Evolutionary conservation across 2,797 vertebrate species (phyloP).

Genomic region (Megaceryle alcyon): DNA sequence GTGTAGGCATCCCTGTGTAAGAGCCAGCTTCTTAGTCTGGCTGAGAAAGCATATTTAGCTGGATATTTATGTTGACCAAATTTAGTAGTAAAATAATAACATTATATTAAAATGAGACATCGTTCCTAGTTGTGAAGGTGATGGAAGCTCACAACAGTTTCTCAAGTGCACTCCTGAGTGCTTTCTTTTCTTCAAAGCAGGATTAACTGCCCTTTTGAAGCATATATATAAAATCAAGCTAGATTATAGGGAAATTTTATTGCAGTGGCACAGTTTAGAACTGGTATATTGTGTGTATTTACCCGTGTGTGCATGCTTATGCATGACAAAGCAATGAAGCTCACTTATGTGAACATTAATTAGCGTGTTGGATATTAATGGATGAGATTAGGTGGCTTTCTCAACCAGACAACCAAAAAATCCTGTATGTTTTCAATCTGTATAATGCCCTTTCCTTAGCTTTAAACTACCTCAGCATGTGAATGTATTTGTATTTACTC

Average conservation of each 20-base stretch:
- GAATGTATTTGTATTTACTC: not conserved
- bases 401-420: not conserved
- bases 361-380: not conserved
- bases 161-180: slow-evolving; percentile 15
- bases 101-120: not conserved
- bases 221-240: not conserved
- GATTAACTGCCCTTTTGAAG: not conserved
- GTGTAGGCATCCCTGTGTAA: not conserved
- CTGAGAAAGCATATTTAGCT: not conserved
- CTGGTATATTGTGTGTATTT: not conserved
- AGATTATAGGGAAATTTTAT: not conserved
- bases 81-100: not conserved
- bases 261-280: not conserved
- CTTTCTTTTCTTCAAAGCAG: slow-evolving; percentile 11
- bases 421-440: not conserved
- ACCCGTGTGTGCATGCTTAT: not conserved
- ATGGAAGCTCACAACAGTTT: not conserved
- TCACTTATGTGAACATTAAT: not conserved
- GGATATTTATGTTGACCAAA: not conserved
- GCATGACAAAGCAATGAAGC: not conserved
- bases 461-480: not conserved
- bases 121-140: not conserved
- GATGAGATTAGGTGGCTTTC: not conserved
- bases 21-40: not conserved
- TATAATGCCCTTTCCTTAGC: not conserved